Percentiles rank a stretch among this genome's conserved stretches.
Conservation (phyloP, 2,113 vertebrate species). For the Aviceda subcristata region DNA sequence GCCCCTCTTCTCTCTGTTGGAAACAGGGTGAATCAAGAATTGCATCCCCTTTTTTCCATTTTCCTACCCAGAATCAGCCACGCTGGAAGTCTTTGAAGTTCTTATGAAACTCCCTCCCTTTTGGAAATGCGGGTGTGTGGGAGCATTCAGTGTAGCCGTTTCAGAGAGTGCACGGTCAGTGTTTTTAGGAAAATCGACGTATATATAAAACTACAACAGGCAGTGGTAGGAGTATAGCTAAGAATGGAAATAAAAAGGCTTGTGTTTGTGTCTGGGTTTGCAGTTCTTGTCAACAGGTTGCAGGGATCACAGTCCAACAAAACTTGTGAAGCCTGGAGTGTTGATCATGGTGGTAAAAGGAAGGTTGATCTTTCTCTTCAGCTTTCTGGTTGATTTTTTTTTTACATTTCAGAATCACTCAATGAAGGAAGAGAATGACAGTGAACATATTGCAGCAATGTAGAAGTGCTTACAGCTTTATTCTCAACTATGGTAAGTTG, state of each 20-base stretch:
- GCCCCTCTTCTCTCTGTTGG: background rate
- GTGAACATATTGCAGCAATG: background rate
- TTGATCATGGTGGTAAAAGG: background rate
- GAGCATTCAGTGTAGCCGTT: accelerated
- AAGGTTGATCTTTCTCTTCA: background rate
- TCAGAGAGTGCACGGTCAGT: background rate
- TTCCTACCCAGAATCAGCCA: background rate
- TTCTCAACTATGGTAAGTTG: background rate
- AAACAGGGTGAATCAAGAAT: background rate
- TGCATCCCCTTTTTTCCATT: background rate
- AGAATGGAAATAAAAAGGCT: background rate
- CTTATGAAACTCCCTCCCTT: background rate
- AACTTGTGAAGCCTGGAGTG: background rate
- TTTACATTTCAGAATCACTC: background rate
- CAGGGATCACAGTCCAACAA: background rate
- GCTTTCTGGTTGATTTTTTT: background rate
- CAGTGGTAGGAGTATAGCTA: background rate
- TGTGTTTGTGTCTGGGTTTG: background rate
- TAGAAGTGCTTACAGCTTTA: background rate
- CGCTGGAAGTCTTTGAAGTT: background rate
- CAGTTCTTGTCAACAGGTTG: background rate
- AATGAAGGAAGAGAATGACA: background rate
- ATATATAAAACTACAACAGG: background rate
- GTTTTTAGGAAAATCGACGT: background rate
- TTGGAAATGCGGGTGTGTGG: background rate